Evolutionary conservation across 1,140 invertebrate genomes (phyloP).

Genomic region (Agrypnia vestita): DNA sequence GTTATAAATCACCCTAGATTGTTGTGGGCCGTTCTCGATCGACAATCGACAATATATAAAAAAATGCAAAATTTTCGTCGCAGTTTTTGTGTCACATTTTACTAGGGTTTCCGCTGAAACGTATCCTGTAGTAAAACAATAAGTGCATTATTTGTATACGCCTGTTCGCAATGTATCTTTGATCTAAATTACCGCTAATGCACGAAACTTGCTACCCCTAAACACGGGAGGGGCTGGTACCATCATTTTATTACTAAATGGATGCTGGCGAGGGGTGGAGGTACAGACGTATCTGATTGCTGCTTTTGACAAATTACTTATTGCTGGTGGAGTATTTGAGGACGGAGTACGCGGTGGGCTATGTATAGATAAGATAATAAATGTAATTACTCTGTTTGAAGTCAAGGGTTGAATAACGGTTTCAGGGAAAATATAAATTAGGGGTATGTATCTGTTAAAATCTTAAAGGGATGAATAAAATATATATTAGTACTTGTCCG

Average conservation of each 20-base stretch:
- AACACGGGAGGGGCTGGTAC: neutral
- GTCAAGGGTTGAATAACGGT: neutral
- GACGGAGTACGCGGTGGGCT: too few species aligned
- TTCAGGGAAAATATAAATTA: neutral
- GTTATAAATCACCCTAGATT: too few species aligned
- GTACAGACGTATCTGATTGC: neutral
- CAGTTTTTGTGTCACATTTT: too few species aligned
- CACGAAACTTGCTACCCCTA: neutral
- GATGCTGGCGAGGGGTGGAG: neutral
- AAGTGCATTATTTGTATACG: neutral
- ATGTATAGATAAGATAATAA: too few species aligned
- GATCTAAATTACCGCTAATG: constrained; percentile 9
- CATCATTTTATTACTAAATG: constrained; percentile 7
- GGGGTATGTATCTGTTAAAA: neutral
- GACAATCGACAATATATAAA: too few species aligned
- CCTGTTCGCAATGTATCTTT: neutral
- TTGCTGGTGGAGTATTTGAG: neutral
- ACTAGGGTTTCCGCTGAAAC: too few species aligned
- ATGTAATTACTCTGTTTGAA: too few species aligned
- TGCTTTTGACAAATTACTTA: neutral
- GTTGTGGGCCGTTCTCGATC: too few species aligned
- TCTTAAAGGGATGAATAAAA: too few species aligned
- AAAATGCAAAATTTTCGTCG: too few species aligned
- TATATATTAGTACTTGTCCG: too few species aligned
- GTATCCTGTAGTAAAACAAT: too few species aligned